Percentiles rank a stretch among this genome's conserved stretches.
Conservation (phyloP, 2,888 invertebrate species). For the Abrostola tripartita region DNA sequence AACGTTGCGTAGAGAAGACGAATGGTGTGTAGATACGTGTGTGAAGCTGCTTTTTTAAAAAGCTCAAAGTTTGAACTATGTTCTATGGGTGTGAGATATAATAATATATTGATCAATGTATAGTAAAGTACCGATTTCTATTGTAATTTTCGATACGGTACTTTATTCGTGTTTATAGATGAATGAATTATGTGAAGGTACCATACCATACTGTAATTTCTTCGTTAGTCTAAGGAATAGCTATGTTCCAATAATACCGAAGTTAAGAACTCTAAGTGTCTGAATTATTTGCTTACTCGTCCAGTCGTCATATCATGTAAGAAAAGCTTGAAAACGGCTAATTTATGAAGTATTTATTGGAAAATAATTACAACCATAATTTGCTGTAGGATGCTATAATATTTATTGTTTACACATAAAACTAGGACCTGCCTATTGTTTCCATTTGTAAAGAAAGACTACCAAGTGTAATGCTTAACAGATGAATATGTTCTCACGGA, state of each 20-base stretch:
- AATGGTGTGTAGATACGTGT: constrained; percentile 9
- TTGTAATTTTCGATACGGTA: constrained; percentile 41
- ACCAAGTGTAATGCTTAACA: constrained; percentile 2
- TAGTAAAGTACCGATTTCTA: constrained; percentile 38
- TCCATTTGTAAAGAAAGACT: constrained; percentile 10
- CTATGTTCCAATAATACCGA: neutral
- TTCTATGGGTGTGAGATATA: constrained; percentile 30
- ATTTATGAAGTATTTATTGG: constrained; percentile 15
- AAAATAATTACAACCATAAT: constrained; percentile 39
- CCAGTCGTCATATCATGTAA: neutral
- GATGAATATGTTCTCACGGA: constrained; percentile 39
- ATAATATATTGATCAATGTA: constrained; percentile 23
- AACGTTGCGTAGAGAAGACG: constrained; percentile 17
- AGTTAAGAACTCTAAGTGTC: neutral
- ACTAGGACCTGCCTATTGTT: constrained; percentile 15
- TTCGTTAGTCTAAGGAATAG: neutral
- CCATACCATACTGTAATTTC: neutral
- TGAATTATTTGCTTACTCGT: neutral
- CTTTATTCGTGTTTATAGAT: constrained; percentile 23
- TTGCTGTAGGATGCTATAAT: constrained; percentile 4
- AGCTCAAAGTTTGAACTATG: constrained; percentile 30
- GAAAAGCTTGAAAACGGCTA: neutral
- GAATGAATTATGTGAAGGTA: constrained; percentile 16
- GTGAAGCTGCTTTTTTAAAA: constrained; percentile 21
- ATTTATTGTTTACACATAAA: constrained; percentile 13